Percentiles rank a stretch among this genome's conserved stretches.
Conservation (phyloP, 2,888 invertebrate species). For the Pteria penguin region DNA sequence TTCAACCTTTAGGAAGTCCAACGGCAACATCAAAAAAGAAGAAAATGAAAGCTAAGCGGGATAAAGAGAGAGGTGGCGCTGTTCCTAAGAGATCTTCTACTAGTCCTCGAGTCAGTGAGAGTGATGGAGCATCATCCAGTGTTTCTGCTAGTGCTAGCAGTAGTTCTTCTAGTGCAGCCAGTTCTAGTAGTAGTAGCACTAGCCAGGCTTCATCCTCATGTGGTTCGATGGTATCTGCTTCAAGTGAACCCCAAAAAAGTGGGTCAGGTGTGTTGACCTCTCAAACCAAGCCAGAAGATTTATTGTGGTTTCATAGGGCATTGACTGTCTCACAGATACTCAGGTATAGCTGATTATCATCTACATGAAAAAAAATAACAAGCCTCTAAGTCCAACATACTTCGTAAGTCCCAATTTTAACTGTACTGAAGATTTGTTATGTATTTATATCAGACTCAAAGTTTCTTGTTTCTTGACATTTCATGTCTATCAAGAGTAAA, state of each 20-base stretch:
- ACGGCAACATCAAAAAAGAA: constrained; percentile 72
- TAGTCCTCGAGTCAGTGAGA: constrained; percentile 57
- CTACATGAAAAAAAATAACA: no score
- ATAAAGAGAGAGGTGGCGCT: constrained; percentile 55
- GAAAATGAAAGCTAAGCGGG: constrained; percentile 75
- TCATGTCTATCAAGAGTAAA: no score
- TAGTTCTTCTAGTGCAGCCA: constrained; percentile 42
- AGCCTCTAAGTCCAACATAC: no score
- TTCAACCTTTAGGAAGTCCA: constrained; percentile 63
- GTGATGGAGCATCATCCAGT: constrained; percentile 52
- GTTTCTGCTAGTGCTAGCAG: constrained; percentile 48
- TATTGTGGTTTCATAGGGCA: constrained; percentile 77
- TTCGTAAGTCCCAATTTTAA: no score
- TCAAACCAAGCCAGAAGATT: constrained; percentile 69
- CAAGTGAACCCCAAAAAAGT: constrained; percentile 30
- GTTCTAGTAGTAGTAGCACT: constrained; percentile 44
- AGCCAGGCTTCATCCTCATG: constrained; percentile 40
- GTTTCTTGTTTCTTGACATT: no score
- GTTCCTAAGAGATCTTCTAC: constrained; percentile 48
- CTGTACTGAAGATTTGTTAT: no score
- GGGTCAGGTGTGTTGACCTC: constrained; percentile 18
- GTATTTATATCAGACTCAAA: no score
- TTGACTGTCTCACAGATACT: constrained; percentile 77
- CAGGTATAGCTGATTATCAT: no score
- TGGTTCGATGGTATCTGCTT: constrained; percentile 39